A percentile compares a stretch with the other conserved stretches of the same genome.
Evolutionary conservation across 2,888 invertebrate genomes (phyloP).

Genomic region (Pandemis heparana): DNA sequence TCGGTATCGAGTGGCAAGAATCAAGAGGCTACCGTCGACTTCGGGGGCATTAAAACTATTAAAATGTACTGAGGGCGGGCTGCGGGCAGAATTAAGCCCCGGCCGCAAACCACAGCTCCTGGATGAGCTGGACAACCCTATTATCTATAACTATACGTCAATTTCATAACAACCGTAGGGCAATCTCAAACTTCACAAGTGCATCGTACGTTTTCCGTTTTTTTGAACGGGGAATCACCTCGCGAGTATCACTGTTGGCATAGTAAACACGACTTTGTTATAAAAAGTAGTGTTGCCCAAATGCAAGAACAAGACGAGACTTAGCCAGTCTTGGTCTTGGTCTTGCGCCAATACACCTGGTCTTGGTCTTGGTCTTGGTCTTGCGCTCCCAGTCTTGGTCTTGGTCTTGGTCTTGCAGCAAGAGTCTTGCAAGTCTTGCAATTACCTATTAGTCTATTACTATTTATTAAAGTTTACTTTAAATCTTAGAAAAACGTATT

Average conservation of each 20-base stretch:
- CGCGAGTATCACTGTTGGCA: neutral
- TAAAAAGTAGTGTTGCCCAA: too few species aligned
- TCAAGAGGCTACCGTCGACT: constrained; percentile 59
- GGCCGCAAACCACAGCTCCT: constrained; percentile 83
- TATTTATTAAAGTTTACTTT: too few species aligned
- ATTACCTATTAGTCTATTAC: too few species aligned
- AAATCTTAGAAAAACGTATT: too few species aligned
- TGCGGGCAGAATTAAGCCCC: constrained; percentile 71
- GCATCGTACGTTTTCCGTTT: constrained; percentile 8
- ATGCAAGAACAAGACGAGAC: too few species aligned
- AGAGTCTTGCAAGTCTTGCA: too few species aligned
- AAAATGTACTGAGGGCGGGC: constrained; percentile 73
- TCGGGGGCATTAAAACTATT: constrained; percentile 78
- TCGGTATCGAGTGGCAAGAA: constrained; percentile 51
- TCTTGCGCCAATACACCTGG: too few species aligned
- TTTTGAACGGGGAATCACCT: constrained; percentile 15
- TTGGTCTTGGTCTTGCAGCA: too few species aligned
- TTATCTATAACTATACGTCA: constrained; percentile 59
- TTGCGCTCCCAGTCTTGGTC: too few species aligned
- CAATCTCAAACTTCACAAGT: constrained; percentile 13
- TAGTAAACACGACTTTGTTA: neutral
- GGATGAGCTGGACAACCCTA: constrained; percentile 69
- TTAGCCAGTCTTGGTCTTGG: too few species aligned
- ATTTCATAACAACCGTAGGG: constrained; percentile 57
- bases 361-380: too few species aligned